Conservation (phyloP, 2,888 invertebrate species). For the Sesia apiformis region DNA sequence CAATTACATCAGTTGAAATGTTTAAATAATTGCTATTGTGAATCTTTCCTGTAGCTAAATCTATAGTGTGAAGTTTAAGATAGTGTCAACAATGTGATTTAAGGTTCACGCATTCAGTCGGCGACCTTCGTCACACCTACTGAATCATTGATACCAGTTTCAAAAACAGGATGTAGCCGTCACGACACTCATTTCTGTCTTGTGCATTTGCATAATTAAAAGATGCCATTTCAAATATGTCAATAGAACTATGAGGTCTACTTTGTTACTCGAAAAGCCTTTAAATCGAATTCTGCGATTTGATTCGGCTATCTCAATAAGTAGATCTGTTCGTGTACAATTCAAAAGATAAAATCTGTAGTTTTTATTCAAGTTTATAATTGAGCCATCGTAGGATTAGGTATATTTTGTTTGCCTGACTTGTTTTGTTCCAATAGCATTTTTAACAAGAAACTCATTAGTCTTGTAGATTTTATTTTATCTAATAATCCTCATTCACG, state of each 20-base stretch:
- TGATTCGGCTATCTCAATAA: neutral
- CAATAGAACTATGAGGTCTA: conserved; percentile 1
- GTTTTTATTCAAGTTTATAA: conserved; percentile 10
- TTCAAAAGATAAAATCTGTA: conserved; percentile 14
- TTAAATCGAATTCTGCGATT: conserved; percentile 1
- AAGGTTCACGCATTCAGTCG: conserved; percentile 27
- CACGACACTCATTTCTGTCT: conserved; percentile 41
- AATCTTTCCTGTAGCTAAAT: neutral
- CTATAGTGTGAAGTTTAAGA: conserved; percentile 2
- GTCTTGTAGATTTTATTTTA: conserved; percentile 17
- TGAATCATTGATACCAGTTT: conserved; percentile 30
- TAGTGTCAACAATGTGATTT: conserved; percentile 13
- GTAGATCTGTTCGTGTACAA: conserved; percentile 10
- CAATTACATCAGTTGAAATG: neutral
- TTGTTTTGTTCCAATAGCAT: conserved; percentile 7
- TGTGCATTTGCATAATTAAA: conserved; percentile 27
- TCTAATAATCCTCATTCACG: conserved; percentile 14
- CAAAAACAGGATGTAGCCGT: conserved; percentile 47
- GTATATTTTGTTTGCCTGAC: conserved; percentile 3
- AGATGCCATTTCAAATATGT: conserved; percentile 3
- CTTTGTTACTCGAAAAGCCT: neutral
- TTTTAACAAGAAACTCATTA: conserved; percentile 16
- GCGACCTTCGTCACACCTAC: conserved; percentile 59
- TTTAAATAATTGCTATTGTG: neutral
- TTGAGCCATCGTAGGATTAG: conserved; percentile 15